These are phyloP conservation scores for Anneissia japonica DNA, from an alignment of 35 echinoderm and acorn worm species.

Conservation along the genomic window DNA sequence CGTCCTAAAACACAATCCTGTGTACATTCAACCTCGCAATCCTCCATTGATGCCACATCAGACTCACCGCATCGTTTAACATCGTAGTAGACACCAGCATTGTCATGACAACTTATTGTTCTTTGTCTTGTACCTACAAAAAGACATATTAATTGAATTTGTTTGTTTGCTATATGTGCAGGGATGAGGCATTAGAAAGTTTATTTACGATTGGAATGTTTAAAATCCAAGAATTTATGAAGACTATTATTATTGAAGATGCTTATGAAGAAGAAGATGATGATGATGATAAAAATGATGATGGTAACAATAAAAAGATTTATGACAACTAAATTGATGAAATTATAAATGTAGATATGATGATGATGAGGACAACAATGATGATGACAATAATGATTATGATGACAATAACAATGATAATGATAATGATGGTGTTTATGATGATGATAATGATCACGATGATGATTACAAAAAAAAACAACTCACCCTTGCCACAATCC, in stretches of 20 bases:
- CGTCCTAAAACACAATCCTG: conserved; percentile 52
- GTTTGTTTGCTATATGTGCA: too few relatives aligned
- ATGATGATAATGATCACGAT: too few relatives aligned
- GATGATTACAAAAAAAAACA: too few relatives aligned
- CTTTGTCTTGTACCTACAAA: conserved; percentile 54
- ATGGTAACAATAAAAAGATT: background rate
- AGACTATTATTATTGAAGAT: too few relatives aligned
- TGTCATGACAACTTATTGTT: conserved; percentile 49
- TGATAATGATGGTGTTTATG: too few relatives aligned
- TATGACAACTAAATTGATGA: background rate
- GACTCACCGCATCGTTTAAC: conserved; percentile 37
- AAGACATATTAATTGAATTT: background rate
- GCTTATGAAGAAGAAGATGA: too few relatives aligned
- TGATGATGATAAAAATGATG: too few relatives aligned
- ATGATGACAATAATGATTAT: background rate
- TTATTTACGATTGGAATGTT: too few relatives aligned
- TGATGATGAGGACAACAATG: background rate
- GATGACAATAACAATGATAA: background rate
- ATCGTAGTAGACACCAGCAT: conserved; percentile 3
- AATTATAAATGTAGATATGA: background rate
- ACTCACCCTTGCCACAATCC: conserved; percentile 83
- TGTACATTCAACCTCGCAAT: conserved; percentile 54
- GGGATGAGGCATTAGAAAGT: too few relatives aligned
- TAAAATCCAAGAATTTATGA: too few relatives aligned
- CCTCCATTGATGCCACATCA: conserved; percentile 27